Evolutionary conservation across 2,797 vertebrate species (phyloP), one percentile per base, ranked within the genome.

Genomic region (Sebastes miniatus): DNA sequence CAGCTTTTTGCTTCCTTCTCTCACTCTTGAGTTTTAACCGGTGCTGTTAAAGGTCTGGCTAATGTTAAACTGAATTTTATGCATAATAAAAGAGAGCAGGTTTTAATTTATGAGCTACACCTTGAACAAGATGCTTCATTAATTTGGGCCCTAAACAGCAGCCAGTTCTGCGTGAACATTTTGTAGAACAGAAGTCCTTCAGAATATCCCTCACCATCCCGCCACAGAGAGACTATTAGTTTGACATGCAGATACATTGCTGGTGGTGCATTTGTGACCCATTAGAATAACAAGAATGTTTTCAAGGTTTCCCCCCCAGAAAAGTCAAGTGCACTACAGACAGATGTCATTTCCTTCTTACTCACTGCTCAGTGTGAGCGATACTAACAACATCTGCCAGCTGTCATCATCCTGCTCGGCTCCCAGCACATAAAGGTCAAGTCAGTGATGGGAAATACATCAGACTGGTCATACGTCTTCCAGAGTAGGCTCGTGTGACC

Each of bases 321-420:
- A 66, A 58, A 83, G 29, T 79, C 25, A 4, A 34, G 20, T 10
- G 3, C 0, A 6, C 18, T 6, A 20, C 76, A 69, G 63, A 69
- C 68, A 69, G 69, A 77, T 87, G 83, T 73, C 80, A 57, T 54
- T 58, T 73, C 57, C 67, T 50, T 0, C 75, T 65, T 20, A 32
- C 54, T 84, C 77, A 10, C 52, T 13, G 27, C 71, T 69, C 73
- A 4, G 36, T n/a, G 73, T 65, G 79, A 84, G 70, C 75, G 83
- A 85, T 66, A 76, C 85, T 72, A 80, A 88, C 76, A 24, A 64
- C 80, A 79, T 83, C 83, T 85, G 88, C 78, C 87, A 85, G 83
- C 76, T 47, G 32, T 52, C 43, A 18, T 81, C 80, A 36, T 69
- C 72, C 58, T 25, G 50, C 75, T 72, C 29, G 8, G 59, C 83